Evolutionary conservation across 2,113 vertebrate genomes (phyloP).

Genomic region (Progne subis): DNA sequence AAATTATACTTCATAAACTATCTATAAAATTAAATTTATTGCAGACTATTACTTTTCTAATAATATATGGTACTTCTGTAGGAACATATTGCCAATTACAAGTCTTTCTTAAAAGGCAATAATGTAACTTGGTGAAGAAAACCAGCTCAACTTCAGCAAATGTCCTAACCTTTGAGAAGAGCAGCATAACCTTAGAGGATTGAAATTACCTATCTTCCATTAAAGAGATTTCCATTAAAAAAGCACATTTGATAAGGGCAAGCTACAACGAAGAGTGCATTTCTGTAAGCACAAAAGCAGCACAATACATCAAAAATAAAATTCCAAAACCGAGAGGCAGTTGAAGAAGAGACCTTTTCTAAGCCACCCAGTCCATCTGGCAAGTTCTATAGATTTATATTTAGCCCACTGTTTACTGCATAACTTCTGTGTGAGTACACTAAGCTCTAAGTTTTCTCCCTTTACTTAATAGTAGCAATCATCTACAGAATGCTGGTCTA

Average conservation of each 20-base stretch:
- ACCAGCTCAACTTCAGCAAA: background rate
- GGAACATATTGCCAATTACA: background rate
- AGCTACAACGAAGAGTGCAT: background rate
- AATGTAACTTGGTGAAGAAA: constrained; percentile 34
- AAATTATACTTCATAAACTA: background rate
- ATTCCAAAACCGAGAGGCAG: background rate
- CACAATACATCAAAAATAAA: background rate
- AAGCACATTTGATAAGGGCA: constrained; percentile 25
- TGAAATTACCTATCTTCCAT: constrained; percentile 50
- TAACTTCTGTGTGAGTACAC: background rate
- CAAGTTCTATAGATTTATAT: background rate
- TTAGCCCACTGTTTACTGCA: background rate
- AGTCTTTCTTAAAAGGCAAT: constrained; percentile 39
- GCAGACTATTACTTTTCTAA: background rate
- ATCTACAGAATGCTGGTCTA: background rate
- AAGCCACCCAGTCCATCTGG: background rate
- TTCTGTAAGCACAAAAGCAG: constrained; percentile 19
- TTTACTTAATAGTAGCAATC: background rate
- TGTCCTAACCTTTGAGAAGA: constrained; percentile 65
- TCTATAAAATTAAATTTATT: background rate
- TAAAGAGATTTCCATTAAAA: constrained; percentile 27
- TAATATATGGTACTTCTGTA: background rate
- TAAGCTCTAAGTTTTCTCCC: background rate
- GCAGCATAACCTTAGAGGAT: constrained; percentile 55
- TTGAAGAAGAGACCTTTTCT: background rate